Evolutionary conservation across 2,888 invertebrate genomes (phyloP).

Genomic region (Rhingia campestris): DNA sequence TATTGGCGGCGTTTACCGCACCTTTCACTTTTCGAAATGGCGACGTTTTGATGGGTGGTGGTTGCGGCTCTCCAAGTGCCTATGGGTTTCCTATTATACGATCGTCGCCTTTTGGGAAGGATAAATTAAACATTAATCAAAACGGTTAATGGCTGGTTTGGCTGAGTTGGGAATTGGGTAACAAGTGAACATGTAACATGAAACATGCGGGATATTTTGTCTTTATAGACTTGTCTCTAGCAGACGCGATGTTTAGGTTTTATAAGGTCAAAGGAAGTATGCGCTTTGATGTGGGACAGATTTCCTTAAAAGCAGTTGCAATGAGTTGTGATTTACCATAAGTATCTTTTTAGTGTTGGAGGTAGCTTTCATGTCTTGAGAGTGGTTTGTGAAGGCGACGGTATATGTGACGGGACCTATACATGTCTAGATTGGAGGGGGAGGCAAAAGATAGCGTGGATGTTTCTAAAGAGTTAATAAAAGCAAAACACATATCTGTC

Average conservation of each 20-base stretch:
- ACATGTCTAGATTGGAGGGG: no score
- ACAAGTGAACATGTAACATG: background rate
- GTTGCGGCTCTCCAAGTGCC: background rate
- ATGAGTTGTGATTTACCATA: no score
- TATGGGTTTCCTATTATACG: conserved; percentile 31
- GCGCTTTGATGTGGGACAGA: background rate
- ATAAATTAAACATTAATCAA: conserved; percentile 70
- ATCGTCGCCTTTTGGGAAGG: conserved; percentile 53
- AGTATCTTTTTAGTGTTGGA: no score
- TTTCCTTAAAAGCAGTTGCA: no score
- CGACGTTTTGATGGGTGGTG: conserved; percentile 33
- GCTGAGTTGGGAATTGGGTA: conserved; percentile 51
- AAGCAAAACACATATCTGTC: no score
- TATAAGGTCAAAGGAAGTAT: conserved; percentile 32
- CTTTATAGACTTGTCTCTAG: conserved; percentile 27
- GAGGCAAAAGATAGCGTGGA: no score
- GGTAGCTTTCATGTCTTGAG: no score
- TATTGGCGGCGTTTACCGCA: conserved; percentile 44
- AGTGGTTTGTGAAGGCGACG: no score
- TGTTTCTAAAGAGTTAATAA: no score
- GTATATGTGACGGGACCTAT: no score
- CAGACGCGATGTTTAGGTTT: conserved; percentile 31
- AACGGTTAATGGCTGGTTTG: conserved; percentile 49
- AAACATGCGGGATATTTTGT: conserved; percentile 29
- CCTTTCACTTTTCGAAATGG: conserved; percentile 63